phyloP scores from a whole-genome alignment of 2,113 vertebrate genomes.

The Leuciscus idus region DNA sequence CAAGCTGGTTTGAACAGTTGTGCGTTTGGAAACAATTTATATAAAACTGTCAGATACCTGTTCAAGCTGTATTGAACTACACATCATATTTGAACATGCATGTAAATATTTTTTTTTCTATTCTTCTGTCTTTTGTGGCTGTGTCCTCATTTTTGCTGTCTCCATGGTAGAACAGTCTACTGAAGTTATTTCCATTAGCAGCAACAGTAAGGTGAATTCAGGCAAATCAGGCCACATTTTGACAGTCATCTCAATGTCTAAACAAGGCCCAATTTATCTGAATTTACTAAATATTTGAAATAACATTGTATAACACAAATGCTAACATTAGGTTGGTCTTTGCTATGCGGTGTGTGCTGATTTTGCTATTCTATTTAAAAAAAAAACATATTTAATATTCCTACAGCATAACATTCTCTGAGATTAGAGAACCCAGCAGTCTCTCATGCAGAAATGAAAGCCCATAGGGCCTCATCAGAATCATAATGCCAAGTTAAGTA shows the following conservation, averaged over 20 bases:
- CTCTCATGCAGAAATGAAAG: slow-evolving; percentile 12
- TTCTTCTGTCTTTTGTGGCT: not conserved
- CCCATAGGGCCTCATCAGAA: slow-evolving; percentile 15
- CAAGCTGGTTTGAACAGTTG: not conserved
- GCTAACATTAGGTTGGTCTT: not conserved
- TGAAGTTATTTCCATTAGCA: not conserved
- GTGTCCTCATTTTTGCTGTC: not conserved
- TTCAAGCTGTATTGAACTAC: not conserved
- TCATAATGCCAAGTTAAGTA: slow-evolving; percentile 38
- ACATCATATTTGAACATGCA: not conserved
- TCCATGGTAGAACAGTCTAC: too few relatives aligned
- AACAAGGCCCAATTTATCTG: not conserved
- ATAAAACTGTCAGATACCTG: not conserved
- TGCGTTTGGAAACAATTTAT: not conserved
- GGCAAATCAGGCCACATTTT: not conserved
- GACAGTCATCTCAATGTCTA: not conserved
- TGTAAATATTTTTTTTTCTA: not conserved
- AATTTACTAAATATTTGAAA: not conserved
- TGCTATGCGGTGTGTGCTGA: slow-evolving; percentile 32
- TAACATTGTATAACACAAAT: not conserved
- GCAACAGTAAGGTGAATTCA: not conserved
- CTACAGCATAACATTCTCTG: slow-evolving; percentile 34
- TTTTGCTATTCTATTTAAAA: slow-evolving; percentile 41
- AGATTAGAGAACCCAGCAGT: slow-evolving; percentile 35
- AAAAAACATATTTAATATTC: slow-evolving; percentile 38